A percentile compares a stretch with the other conserved stretches of the same genome.
Conservation (phyloP, 2,888 invertebrate genomes). For the Drosophila mimetica region DNA sequence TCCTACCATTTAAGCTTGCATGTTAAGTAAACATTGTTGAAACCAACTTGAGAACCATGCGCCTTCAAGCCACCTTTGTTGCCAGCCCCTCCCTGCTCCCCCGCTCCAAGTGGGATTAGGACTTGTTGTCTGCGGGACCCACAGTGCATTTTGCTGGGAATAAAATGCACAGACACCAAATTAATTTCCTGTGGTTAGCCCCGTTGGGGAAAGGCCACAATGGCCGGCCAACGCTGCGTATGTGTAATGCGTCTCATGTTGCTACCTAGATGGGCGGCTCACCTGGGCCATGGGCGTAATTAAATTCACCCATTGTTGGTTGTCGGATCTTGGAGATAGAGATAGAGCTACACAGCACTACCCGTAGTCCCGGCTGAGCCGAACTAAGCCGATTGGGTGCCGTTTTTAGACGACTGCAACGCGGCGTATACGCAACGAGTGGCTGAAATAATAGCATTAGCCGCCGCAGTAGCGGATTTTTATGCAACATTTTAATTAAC, state of each 20-base stretch:
- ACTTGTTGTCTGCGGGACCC: constrained; percentile 47
- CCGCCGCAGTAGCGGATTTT: constrained; percentile 67
- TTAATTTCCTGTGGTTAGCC: constrained; percentile 73
- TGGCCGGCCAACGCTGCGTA: constrained; percentile 60
- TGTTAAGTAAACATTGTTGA: neutral
- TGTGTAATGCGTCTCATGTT: constrained; percentile 70
- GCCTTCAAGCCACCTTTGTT: constrained; percentile 26
- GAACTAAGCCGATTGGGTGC: constrained; percentile 68
- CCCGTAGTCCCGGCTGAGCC: constrained; percentile 55
- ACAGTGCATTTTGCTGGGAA: constrained; percentile 46
- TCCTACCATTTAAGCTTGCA: neutral
- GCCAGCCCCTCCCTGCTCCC: neutral
- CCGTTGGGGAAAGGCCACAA: constrained; percentile 32
- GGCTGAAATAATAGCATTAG: constrained; percentile 55
- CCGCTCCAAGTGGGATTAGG: constrained; percentile 31
- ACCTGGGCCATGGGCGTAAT: constrained; percentile 59
- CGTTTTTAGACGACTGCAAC: constrained; percentile 33
- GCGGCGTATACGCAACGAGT: constrained; percentile 63
- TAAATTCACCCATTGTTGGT: constrained; percentile 74
- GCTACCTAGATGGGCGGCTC: constrained; percentile 13
- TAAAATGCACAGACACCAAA: constrained; percentile 72
- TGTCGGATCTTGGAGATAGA: constrained; percentile 45
- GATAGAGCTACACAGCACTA: no score
- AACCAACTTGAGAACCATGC: constrained; percentile 4
- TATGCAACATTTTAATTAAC: constrained; percentile 72